phyloP scores from a whole-genome alignment of 2,113 vertebrate species.

The Pelusios castaneus region DNA sequence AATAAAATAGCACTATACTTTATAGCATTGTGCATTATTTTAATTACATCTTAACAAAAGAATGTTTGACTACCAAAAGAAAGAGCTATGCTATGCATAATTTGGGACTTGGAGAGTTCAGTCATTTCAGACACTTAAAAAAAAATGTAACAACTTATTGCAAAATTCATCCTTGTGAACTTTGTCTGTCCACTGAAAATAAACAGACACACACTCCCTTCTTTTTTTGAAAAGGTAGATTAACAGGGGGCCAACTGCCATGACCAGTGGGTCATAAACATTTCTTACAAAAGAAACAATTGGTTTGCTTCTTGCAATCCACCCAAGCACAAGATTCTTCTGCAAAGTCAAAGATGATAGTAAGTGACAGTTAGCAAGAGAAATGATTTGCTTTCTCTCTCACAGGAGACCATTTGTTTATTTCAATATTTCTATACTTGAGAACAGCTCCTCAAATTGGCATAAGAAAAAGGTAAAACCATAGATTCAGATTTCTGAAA shows the following conservation, averaged over 20 bases:
- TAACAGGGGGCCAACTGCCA: conserved; percentile 10
- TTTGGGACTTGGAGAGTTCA: not conserved
- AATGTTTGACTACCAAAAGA: not conserved
- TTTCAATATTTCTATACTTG: not conserved
- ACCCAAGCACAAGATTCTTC: not conserved
- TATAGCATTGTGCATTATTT: not conserved
- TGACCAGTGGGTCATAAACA: not conserved
- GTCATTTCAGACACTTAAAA: not conserved
- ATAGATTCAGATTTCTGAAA: not conserved
- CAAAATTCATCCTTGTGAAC: not conserved
- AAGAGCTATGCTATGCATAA: not conserved
- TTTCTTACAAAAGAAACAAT: not conserved
- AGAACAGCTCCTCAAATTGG: not conserved
- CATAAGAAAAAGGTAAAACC: not conserved
- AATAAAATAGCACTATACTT: not conserved
- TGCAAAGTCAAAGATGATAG: not conserved
- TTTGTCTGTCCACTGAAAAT: conserved; percentile 9
- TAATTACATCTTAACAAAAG: not conserved
- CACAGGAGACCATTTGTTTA: not conserved
- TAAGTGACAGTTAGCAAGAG: not conserved
- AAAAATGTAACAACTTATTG: not conserved
- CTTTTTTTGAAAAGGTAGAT: not conserved
- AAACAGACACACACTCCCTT: not conserved
- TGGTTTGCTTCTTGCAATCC: conserved; percentile 26
- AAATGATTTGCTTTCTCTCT: not conserved